These are phyloP conservation scores for Lerema accius DNA, from an alignment of 1,140 invertebrate genomes.

Conservation along the genomic window DNA sequence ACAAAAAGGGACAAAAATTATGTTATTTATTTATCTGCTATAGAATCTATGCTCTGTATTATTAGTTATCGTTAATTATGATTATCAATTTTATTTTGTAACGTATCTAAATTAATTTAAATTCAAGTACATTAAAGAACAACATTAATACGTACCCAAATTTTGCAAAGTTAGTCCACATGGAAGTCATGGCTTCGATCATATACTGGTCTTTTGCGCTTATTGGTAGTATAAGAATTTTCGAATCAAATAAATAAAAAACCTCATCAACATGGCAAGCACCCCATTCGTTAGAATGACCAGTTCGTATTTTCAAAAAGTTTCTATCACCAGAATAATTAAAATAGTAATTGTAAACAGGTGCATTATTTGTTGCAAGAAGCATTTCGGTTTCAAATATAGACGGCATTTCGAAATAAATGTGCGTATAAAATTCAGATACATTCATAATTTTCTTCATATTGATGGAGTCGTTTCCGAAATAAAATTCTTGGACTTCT, in stretches of 20 bases:
- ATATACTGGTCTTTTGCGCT: constrained; percentile 51
- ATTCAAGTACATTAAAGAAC: too few relatives aligned
- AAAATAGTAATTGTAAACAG: constrained; percentile 68
- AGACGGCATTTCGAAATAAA: constrained; percentile 66
- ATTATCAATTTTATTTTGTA: too few relatives aligned
- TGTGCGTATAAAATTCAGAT: constrained; percentile 59
- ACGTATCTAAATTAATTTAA: too few relatives aligned
- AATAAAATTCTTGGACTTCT: constrained; percentile 62
- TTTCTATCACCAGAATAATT: constrained; percentile 64
- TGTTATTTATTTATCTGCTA: too few relatives aligned
- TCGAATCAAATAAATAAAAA: constrained; percentile 67
- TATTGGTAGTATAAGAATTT: constrained; percentile 50
- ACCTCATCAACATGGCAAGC: constrained; percentile 72
- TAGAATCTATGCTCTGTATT: too few relatives aligned
- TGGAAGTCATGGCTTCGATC: constrained; percentile 57
- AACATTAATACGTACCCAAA: constrained; percentile 53
- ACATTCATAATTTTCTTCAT: constrained; percentile 50
- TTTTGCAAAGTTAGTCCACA: constrained; percentile 77
- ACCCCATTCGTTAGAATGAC: constrained; percentile 48
- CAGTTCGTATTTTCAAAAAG: constrained; percentile 51
- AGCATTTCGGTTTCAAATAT: constrained; percentile 59
- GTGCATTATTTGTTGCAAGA: constrained; percentile 39
- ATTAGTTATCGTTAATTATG: too few relatives aligned
- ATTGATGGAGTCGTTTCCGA: constrained; percentile 56
- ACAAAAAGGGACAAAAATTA: constrained; percentile 26